Percentiles rank a stretch among this genome's conserved stretches.
Conservation (phyloP, 2,113 vertebrate genomes). For the Tringa solitaria region DNA sequence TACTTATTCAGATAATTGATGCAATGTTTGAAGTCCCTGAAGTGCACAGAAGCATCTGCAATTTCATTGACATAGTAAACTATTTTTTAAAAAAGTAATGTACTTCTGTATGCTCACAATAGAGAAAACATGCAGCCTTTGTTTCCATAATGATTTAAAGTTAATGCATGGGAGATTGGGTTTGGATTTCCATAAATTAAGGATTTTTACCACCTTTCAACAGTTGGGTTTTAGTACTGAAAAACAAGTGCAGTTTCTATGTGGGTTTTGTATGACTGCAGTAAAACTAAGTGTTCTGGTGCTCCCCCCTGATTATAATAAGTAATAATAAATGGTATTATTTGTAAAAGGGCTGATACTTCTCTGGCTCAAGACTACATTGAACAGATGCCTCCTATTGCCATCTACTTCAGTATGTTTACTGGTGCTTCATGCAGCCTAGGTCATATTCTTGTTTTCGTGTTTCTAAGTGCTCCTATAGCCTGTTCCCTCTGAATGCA, state of each 20-base stretch:
- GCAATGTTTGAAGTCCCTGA: conserved; percentile 49
- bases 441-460: conserved; percentile 43
- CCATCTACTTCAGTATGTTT: conserved; percentile 19
- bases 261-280: neutral
- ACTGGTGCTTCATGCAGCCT: conserved; percentile 25
- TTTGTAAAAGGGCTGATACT: neutral
- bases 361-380: neutral
- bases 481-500: conserved; percentile 49
- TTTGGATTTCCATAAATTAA: conserved; percentile 47
- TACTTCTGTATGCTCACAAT: neutral
- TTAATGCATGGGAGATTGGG: neutral
- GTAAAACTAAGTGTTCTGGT: neutral
- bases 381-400: conserved; percentile 37
- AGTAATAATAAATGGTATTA: neutral
- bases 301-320: neutral
- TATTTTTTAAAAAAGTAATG: neutral
- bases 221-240: conserved; percentile 23
- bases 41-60: conserved; percentile 45
- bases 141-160: conserved; percentile 6
- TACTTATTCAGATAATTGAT: conserved; percentile 67
- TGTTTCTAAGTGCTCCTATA: conserved; percentile 50
- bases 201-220: neutral
- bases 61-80: conserved; percentile 46
- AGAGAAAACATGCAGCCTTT: neutral
- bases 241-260: neutral